Base-by-base conservation (phyloP, 2,797 vertebrate genomes). In the Bucorvus abyssinicus region DNA sequence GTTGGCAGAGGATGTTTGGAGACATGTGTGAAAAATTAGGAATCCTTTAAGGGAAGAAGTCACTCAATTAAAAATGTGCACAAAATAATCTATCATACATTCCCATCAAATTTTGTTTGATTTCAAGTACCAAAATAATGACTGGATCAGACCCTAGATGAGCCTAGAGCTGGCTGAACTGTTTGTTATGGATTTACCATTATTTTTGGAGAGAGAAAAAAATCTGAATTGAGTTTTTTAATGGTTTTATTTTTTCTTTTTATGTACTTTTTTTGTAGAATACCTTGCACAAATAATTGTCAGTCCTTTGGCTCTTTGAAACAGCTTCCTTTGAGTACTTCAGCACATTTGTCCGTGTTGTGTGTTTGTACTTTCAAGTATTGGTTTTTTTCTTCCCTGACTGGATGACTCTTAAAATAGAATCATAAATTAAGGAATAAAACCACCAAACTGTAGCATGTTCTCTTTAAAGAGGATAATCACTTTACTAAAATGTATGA, bases 11-110 rank as follows among this genome's bases (percentile, higher is more conserved):
- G 50, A 85, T 59, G 27, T 90, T 52, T 95, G 75, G 93, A 93
- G 91, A 95, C 95, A 95, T 96, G 94, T 96, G 94, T 94, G 95
- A 96, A 94, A 97, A 95, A 96, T 96, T 94, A 97, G 44, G 23
- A 77, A 56, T 47, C 44, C 95, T 95, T 97, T 94, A 93, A 95
- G 89, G 52, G 79, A 88, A 95, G 93, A 86, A 93, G 63, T 88
- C 80, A 50, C 82, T 68, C 95, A 95, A 96, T 95, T 97, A 96
- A 95, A 95, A 94, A 89, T 56, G 57, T 89, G 71, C 88, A 95
- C 81, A 95, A 95, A 96, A 92, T 77, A 90, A 92, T 95, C 68
- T 91, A 83, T 94, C 91, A 87, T 77, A 60, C 78, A 71, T 94
- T 96, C 86, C 90, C 91, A 89, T 90, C 86, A 95, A 96, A 89